Conservation (phyloP, 2,797 vertebrate genomes). For the Pseudotriccus pelzelni region DNA sequence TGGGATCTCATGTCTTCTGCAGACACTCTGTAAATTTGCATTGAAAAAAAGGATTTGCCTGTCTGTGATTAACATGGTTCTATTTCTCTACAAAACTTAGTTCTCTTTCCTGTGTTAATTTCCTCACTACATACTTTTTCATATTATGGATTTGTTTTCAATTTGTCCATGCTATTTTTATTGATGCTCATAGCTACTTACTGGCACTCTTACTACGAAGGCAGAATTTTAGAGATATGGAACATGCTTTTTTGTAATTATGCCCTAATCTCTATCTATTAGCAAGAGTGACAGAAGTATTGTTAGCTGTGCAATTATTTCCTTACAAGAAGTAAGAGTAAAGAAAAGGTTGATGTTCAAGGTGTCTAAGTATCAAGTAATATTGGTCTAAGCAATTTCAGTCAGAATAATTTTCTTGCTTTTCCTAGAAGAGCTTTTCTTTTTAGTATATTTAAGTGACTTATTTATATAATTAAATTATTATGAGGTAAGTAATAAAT, state of each 20-base stretch:
- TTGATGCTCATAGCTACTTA: neutral
- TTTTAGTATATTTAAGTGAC: neutral
- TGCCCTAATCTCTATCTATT: neutral
- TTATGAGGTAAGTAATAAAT: neutral
- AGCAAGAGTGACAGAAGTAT: neutral
- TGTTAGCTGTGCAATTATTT: constrained; percentile 33
- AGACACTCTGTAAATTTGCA: neutral
- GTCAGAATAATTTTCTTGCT: neutral
- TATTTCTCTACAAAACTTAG: neutral
- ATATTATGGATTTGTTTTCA: neutral
- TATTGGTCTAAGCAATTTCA: neutral
- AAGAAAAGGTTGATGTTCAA: neutral
- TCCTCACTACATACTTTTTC: neutral
- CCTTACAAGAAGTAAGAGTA: neutral
- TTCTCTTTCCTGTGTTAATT: neutral
- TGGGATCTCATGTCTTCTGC: neutral
- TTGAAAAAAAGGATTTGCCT: neutral
- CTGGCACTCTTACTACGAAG: neutral
- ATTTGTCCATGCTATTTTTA: neutral
- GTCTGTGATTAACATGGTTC: neutral
- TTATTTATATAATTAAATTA: constrained; percentile 6
- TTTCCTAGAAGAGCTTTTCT: neutral
- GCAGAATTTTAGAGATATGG: neutral
- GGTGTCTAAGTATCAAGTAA: neutral
- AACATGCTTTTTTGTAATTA: neutral